phyloP scores from a whole-genome alignment of 2,888 invertebrate genomes.

The Agriotes lineatus region DNA sequence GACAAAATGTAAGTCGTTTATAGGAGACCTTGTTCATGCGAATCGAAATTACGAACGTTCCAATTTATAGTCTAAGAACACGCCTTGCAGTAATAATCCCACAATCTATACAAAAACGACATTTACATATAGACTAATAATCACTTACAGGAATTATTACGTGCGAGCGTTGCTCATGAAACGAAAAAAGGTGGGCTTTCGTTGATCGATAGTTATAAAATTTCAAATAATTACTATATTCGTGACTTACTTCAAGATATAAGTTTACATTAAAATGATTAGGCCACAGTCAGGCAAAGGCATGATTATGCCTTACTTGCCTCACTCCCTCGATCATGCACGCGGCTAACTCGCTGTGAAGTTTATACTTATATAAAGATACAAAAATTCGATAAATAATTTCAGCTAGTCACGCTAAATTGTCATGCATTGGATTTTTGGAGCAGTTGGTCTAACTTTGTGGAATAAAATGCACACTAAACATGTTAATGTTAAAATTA shows the following conservation, averaged over 20 bases:
- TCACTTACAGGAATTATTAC: slow-evolving; percentile 4
- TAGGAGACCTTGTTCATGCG: too few relatives aligned
- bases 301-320: slow-evolving; percentile 51
- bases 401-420: slow-evolving; percentile 46
- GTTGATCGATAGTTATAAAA: slow-evolving; percentile 38
- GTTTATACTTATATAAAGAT: slow-evolving; percentile 47
- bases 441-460: slow-evolving; percentile 20
- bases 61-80: not conserved
- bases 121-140: slow-evolving; percentile 16
- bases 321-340: slow-evolving; percentile 46
- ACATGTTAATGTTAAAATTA: slow-evolving; percentile 34
- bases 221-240: slow-evolving; percentile 48
- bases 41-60: slow-evolving; percentile 11
- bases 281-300: slow-evolving; percentile 50
- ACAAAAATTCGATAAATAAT: slow-evolving; percentile 50
- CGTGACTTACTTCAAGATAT: slow-evolving; percentile 49
- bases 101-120: slow-evolving; percentile 6
- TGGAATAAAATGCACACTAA: slow-evolving; percentile 33
- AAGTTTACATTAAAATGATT: slow-evolving; percentile 50
- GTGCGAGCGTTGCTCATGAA: not conserved
- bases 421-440: slow-evolving; percentile 39
- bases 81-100: slow-evolving; percentile 21
- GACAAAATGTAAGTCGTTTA: too few relatives aligned
- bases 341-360: slow-evolving; percentile 40
- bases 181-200: not conserved